Evolutionary conservation across 92 coral and sea anemone genomes (phyloP), one percentile per base, ranked within the genome.

Genomic region (Epizoanthus stellaris): DNA sequence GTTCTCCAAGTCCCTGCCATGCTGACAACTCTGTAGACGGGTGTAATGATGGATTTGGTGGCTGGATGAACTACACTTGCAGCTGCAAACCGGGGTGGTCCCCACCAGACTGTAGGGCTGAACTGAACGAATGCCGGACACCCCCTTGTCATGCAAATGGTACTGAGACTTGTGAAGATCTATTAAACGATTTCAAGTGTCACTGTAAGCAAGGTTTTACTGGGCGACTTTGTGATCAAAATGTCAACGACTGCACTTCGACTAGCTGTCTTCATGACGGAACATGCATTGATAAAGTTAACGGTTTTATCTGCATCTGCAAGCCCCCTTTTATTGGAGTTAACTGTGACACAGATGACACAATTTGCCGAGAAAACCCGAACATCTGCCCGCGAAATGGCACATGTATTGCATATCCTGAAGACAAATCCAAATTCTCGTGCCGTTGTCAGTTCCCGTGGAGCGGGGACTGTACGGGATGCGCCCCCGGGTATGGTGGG

Each of bases 281-380:
- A 60, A 64, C 90, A 79, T 92, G 95, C 86, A 81, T 92, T n/a
- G 93, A 92, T 64, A 89, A 86, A 42, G 86, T 86, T 15, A 87
- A 92, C 34, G 95, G 93, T 15, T 92, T 75, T 23, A 82, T 90
- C 38, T 92, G 95, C 61, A 59, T 92, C 13, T 92, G 93, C 82
- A 82, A 92, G 84, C 90, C 73, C 19, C 95, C 95, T 16, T 92
- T 59, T 76, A 86, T 90, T 54, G 95, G 95, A 12, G 89, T 92
- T 12, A 92, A 89, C 73, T 92, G 95, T 19, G 95, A 92, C 73
- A 92, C 95, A n/a, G 93, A 92, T 54, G 93, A 86, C 60, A 85
- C 93, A 52, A 53, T 92, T 23, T 92, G 95, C 30, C 73, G 95
- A 34, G 86, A 82, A 77, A 86, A 82, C 56, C 86, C 95, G 62